Evolutionary conservation across 2,797 vertebrate species (phyloP), one percentile per base, ranked within the genome.

Genomic region (Molossus alvarezi): DNA sequence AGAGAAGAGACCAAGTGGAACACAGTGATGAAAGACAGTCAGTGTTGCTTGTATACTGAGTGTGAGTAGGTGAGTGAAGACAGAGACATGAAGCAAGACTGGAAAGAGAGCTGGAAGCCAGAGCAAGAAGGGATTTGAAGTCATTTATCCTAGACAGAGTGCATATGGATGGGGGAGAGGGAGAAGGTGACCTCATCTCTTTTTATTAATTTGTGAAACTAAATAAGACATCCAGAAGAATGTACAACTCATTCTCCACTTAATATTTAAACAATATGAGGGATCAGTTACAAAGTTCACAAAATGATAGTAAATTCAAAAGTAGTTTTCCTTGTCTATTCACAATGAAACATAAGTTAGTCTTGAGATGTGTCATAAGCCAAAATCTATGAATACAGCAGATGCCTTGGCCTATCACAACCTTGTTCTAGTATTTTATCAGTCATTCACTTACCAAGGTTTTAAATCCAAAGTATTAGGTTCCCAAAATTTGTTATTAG

Each of bases 371-470:
- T 51, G 20, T 90, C 58, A 77, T 75, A 92, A 83, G 45, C 23
- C 27, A 62, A 20, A 20, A 11, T 45, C 1, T n/a, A 84, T 11
- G 60, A 48, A 58, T 5, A 72, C 0, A 55, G 14, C 4, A 37
- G 45, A 17, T 10, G 84, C 27, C 45, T 51, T 73, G 29, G 57
- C 53, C 25, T 5, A 21, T 29, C 5, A 48, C 7, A 60, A 51
- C 6, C 13, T 41, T 87, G 5, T 18, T 9, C 7, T 69, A 18
- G 1, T 25, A 83, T 41, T 73, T 41, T 48, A 69, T 29, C 48
- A 53, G 6, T 55, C 4, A n/a, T 0, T 0, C 17, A 4, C 23
- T 1, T 1, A 9, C 27, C 23, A 77, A 79, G 7, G 27, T 25
- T 91, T 51, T 69, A 45, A 58, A 25, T 33, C 14, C 15, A 76